These are phyloP conservation scores for Apantesis nais DNA, from an alignment of 2,888 invertebrate genomes.

Conservation along the genomic window DNA sequence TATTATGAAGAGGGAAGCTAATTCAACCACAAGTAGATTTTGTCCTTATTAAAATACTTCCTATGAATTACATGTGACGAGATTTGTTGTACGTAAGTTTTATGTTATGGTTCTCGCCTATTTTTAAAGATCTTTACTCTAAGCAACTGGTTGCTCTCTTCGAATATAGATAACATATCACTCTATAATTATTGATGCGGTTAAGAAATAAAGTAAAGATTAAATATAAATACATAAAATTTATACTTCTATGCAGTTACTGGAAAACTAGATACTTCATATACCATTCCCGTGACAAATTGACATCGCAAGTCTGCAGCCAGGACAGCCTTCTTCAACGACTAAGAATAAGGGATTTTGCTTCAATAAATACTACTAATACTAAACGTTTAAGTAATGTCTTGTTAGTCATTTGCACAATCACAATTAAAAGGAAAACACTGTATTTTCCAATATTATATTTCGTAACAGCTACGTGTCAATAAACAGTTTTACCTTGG, in stretches of 20 bases:
- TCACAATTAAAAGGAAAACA: too few species aligned
- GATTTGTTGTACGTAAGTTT: too few species aligned
- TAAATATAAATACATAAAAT: neutral
- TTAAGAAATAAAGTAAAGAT: neutral
- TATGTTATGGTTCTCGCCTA: too few species aligned
- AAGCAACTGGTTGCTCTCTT: neutral
- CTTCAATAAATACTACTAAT: neutral
- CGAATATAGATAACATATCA: neutral
- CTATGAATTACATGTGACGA: too few species aligned
- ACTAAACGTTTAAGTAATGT: too few species aligned
- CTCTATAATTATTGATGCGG: neutral
- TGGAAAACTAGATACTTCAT: conserved; percentile 46
- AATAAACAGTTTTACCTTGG: too few species aligned
- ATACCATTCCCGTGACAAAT: conserved; percentile 58
- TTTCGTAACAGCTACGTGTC: too few species aligned
- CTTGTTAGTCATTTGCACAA: too few species aligned
- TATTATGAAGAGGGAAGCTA: too few species aligned
- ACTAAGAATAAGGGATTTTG: conserved; percentile 20
- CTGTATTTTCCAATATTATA: too few species aligned
- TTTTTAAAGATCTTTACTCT: neutral
- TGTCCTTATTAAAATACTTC: too few species aligned
- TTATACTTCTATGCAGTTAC: conserved; percentile 12
- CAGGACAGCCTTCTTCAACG: conserved; percentile 40
- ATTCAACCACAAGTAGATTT: too few species aligned
- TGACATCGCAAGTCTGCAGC: conserved; percentile 56